Conservation (phyloP, 2,888 invertebrate genomes). For the Hemistola chrysoprasaria region DNA sequence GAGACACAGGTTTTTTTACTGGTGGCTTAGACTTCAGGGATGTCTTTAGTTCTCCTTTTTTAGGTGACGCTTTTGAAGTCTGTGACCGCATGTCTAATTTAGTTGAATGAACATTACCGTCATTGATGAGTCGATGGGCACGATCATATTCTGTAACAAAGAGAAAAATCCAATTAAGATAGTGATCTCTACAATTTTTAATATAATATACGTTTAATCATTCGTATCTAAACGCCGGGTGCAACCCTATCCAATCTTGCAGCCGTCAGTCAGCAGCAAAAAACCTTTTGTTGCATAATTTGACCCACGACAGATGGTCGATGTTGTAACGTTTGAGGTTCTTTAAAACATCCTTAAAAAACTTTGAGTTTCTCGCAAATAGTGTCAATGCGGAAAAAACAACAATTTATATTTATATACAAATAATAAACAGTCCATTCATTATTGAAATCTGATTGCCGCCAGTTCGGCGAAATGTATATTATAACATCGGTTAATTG, state of each 20-base stretch:
- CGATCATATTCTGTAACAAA: slow-evolving; percentile 75
- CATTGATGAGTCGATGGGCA: slow-evolving; percentile 59
- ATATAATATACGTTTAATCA: slow-evolving; percentile 1
- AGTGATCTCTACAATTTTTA: slow-evolving; percentile 4
- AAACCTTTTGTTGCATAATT: slow-evolving; percentile 48
- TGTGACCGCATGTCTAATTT: slow-evolving; percentile 75
- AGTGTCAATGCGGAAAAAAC: too few relatives aligned
- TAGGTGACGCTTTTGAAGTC: slow-evolving; percentile 69
- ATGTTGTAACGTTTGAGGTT: slow-evolving; percentile 35
- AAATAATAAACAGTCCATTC: too few relatives aligned
- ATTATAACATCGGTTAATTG: too few relatives aligned
- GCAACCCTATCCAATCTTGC: slow-evolving; percentile 40
- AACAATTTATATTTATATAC: too few relatives aligned
- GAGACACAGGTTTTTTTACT: slow-evolving; percentile 54
- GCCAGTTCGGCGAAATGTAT: too few relatives aligned
- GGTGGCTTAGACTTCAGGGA: slow-evolving; percentile 59
- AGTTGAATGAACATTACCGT: slow-evolving; percentile 57
- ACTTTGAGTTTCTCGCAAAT: not conserved
- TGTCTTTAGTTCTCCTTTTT: slow-evolving; percentile 70
- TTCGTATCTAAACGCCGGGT: slow-evolving; percentile 20
- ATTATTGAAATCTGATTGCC: too few relatives aligned
- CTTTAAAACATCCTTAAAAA: slow-evolving; percentile 32
- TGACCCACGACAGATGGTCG: slow-evolving; percentile 49
- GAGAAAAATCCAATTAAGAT: slow-evolving; percentile 16
- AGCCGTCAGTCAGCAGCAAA: slow-evolving; percentile 41